A percentile compares a stretch with the other conserved stretches of the same genome.
phyloP scores from a whole-genome alignment of 1,140 invertebrate species.

The Pentalonia nigronervosa region DNA sequence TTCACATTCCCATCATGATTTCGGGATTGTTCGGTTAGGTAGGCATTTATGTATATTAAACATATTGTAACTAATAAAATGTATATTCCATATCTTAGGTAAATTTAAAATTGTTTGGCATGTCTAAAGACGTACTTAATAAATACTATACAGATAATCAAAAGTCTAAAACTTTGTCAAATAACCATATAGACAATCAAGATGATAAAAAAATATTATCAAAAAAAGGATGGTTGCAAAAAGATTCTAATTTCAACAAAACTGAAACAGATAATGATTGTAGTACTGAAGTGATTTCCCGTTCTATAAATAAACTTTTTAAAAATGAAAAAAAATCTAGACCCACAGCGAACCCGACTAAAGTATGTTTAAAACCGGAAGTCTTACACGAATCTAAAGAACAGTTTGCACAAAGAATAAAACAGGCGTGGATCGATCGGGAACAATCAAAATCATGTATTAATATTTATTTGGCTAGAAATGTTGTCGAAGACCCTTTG shows the following conservation, averaged over 20 bases:
- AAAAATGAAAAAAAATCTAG: constrained; percentile 43
- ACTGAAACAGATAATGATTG: not conserved
- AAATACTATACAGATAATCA: not conserved
- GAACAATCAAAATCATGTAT: constrained; percentile 67
- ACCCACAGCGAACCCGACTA: constrained; percentile 59
- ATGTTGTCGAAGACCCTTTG: constrained; percentile 48
- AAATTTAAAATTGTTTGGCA: not conserved
- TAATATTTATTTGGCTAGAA: constrained; percentile 68
- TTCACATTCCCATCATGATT: not conserved
- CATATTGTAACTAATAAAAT: not conserved
- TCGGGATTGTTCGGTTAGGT: not conserved
- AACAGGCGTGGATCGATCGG: constrained; percentile 67
- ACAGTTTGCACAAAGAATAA: constrained; percentile 66
- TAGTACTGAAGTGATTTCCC: not conserved
- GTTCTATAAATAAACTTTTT: constrained; percentile 2
- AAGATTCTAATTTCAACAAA: constrained; percentile 45
- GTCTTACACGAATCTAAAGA: constrained; percentile 68
- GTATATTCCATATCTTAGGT: not conserved
- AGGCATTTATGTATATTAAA: not conserved
- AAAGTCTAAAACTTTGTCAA: not conserved
- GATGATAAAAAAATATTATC: constrained; percentile 6
- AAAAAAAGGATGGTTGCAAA: constrained; percentile 35
- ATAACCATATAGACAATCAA: not conserved
- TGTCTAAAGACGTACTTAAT: constrained; percentile 31
- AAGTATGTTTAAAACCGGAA: constrained; percentile 61